Conservation (phyloP, 35 echinoderm and acorn worm species). For the Acanthaster planci region DNA sequence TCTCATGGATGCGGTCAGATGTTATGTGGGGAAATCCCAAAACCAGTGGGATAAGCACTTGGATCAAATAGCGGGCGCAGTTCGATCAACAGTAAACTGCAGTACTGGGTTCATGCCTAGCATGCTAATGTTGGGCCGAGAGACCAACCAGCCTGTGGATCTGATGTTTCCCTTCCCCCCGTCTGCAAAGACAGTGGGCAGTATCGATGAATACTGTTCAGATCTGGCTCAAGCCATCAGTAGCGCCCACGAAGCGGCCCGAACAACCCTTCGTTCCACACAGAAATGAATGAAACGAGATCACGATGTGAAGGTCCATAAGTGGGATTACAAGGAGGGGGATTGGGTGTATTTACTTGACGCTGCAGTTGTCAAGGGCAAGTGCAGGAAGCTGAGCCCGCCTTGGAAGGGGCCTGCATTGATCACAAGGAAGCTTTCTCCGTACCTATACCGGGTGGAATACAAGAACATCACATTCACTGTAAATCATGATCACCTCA, state of each 20-base stretch:
- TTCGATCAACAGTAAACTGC: conserved; percentile 40
- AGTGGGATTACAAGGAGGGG: conserved; percentile 15
- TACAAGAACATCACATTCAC: conserved; percentile 13
- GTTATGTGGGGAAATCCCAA: conserved; percentile 35
- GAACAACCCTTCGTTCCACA: conserved; percentile 1
- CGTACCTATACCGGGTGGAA: conserved; percentile 39
- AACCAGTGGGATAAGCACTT: conserved; percentile 44
- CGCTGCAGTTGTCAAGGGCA: conserved; percentile 17
- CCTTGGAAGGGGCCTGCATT: conserved; percentile 52
- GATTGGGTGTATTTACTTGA: conserved; percentile 50
- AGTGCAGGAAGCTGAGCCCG: conserved; percentile 28
- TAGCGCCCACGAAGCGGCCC: conserved; percentile 8
- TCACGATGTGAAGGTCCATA: conserved; percentile 23
- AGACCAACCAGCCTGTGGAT: conserved; percentile 46
- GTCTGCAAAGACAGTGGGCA: neutral
- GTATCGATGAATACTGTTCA: conserved; percentile 17
- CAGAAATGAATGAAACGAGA: conserved; percentile 41
- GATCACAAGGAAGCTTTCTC: conserved; percentile 19
- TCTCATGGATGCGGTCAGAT: conserved; percentile 38
- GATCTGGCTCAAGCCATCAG: neutral
- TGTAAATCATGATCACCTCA: conserved; percentile 53
- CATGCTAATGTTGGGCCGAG: conserved; percentile 62
- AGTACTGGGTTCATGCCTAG: conserved; percentile 55
- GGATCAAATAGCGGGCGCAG: conserved; percentile 43
- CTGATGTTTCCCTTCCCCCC: conserved; percentile 35